A percentile compares a stretch with the other conserved stretches of the same genome.
phyloP scores from a whole-genome alignment of 2,888 invertebrate species.

The Tridacna crocea region DNA sequence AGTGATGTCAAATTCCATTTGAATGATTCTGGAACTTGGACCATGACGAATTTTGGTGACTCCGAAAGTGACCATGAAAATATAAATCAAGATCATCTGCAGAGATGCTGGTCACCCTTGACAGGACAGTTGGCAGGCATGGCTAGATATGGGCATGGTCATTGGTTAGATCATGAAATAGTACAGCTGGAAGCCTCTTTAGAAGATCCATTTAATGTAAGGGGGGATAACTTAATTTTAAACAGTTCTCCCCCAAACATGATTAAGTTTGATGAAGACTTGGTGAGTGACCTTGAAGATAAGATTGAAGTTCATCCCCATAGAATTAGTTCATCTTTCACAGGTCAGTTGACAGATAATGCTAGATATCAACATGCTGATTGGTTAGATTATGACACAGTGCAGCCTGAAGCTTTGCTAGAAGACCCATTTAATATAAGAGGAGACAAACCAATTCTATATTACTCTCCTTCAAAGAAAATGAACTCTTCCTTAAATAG shows the following conservation, averaged over 20 bases:
- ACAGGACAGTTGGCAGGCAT: not conserved
- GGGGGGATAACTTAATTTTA: constrained; percentile 14
- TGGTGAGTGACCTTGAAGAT: not conserved
- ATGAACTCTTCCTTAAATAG: not conserved
- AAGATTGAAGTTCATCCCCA: too few relatives aligned
- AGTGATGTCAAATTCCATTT: constrained; percentile 9
- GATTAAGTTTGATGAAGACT: not conserved
- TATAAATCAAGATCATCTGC: not conserved
- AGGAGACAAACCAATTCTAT: constrained; percentile 1
- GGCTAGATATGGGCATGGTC: not conserved
- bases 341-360: too few relatives aligned
- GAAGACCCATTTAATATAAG: constrained; percentile 45
- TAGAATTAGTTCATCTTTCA: too few relatives aligned
- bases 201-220: constrained; percentile 44
- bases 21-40: constrained; percentile 18
- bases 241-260: not conserved
- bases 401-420: constrained; percentile 26
- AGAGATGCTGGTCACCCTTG: not conserved
- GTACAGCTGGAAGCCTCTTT: constrained; percentile 26
- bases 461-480: not conserved
- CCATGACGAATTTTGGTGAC: not conserved
- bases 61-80: not conserved
- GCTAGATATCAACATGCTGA: too few relatives aligned
- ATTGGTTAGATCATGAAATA: constrained; percentile 18
- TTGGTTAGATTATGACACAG: constrained; percentile 2